Evolutionary conservation across 2,113 vertebrate genomes (phyloP), one percentile per base, ranked within the genome.

Genomic region (Fregata magnificens): DNA sequence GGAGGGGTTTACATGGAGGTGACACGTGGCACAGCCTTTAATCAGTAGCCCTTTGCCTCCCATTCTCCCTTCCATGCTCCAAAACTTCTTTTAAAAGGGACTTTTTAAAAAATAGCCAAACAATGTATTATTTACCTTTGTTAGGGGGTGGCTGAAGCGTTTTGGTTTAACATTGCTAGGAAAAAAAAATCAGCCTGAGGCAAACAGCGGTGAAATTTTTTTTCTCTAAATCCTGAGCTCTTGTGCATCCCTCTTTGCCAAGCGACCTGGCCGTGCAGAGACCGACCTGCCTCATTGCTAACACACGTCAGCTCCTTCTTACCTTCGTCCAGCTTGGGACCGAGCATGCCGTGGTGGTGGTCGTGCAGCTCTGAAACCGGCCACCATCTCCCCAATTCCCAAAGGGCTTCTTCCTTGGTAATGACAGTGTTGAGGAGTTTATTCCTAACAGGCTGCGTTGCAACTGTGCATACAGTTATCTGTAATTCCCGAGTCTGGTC

Each of bases 271-370:
- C 70, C 22, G 0, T 13, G 22, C 42, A 15, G 61, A 4, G 2
- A 3, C n/a, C 5, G 6, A 12, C 34, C 40, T 13, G 22, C 18
- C 50, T 31, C 16, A 0, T 5, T 3, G 11, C 26, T 15, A 2
- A 9, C 2, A 9, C 26, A 6, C 62, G 2, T 7, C 62, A 7
- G 74, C 44, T 17, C 32, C 84, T 16, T 6, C 50, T 18, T 13
- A 3, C 49, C 16, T 15, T 5, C 8, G 40, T 9, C 4, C 56
- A 22, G 29, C 49, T 29, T 2, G 4, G 74, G 22, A n/a, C 19
- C 3, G 19, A 34, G 42, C 7, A 4, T 13, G 44, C 52, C 7
- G 6, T 22, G n/a, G 67, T 6, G 44, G 29, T 25, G 58, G 67
- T 17, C 7, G 24, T 10, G 4, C 40, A 13, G 67, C 42, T 65